Conservation (phyloP, 2,113 vertebrate species). For the Meriones unguiculatus region DNA sequence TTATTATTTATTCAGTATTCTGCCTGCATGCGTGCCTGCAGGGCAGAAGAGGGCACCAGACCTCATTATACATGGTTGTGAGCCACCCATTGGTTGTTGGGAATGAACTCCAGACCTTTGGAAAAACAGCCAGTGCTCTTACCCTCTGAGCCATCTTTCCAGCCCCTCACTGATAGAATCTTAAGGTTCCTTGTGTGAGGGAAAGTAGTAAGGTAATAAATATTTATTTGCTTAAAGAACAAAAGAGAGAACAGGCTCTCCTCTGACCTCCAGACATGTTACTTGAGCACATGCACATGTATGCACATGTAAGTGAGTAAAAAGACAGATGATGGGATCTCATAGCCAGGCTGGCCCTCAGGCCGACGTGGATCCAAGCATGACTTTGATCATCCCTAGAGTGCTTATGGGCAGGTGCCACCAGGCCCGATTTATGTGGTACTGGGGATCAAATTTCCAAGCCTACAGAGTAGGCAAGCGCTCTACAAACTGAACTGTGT, state of each 20-base stretch:
- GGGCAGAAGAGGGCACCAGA: too few species aligned
- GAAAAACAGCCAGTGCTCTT: too few species aligned
- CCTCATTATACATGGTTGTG: too few species aligned
- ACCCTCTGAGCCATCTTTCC: too few species aligned
- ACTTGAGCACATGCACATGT: neutral
- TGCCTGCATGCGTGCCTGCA: too few species aligned
- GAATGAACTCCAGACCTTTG: too few species aligned
- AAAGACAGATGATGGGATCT: neutral
- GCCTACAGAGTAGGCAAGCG: neutral
- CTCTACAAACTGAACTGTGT: neutral
- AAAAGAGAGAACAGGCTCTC: neutral
- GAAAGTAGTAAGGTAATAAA: constrained; percentile 31
- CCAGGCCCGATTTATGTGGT: neutral
- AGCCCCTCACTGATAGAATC: neutral
- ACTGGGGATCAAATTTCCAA: neutral
- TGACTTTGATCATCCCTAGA: neutral
- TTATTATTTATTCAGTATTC: too few species aligned
- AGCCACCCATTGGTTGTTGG: too few species aligned
- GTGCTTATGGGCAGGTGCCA: neutral
- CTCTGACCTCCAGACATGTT: neutral
- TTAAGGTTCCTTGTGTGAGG: constrained; percentile 27
- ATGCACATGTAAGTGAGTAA: neutral
- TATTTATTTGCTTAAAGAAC: constrained; percentile 19
- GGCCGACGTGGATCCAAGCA: neutral
- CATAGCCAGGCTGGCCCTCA: neutral